A percentile compares a stretch with the other conserved stretches of the same genome.
Evolutionary conservation across 2,113 vertebrate species (phyloP).

Genomic region (Semnornis frantzii): DNA sequence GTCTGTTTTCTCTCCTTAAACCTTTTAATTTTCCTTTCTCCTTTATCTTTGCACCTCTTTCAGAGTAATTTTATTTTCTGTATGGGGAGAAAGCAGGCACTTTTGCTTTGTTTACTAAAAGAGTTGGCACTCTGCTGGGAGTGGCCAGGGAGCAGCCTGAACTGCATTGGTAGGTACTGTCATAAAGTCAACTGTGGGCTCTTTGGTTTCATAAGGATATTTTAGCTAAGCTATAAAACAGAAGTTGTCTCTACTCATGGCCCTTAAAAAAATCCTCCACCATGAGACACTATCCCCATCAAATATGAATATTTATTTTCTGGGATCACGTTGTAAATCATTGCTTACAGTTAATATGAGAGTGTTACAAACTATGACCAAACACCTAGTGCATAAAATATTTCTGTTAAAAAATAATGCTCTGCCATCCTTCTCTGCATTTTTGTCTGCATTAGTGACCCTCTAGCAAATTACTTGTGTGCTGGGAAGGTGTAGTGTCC

Average conservation of each 20-base stretch:
- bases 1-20: neutral
- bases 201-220: neutral
- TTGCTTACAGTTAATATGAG: neutral
- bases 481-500: neutral
- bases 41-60: neutral
- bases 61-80: neutral
- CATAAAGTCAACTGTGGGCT: neutral
- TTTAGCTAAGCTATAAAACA: constrained; percentile 5
- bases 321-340: neutral
- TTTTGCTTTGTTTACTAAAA: neutral
- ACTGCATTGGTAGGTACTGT: neutral
- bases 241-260: neutral
- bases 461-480: neutral
- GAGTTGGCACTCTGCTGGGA: neutral
- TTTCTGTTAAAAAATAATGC: neutral
- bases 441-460: neutral
- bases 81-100: neutral
- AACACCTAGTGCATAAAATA: neutral
- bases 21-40: neutral
- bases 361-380: neutral
- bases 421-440: neutral
- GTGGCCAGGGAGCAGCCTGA: neutral
- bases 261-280: neutral
- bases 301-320: neutral
- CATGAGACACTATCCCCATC: neutral